phyloP scores from a whole-genome alignment of 2,888 invertebrate species.

The Plagodis pulveraria region DNA sequence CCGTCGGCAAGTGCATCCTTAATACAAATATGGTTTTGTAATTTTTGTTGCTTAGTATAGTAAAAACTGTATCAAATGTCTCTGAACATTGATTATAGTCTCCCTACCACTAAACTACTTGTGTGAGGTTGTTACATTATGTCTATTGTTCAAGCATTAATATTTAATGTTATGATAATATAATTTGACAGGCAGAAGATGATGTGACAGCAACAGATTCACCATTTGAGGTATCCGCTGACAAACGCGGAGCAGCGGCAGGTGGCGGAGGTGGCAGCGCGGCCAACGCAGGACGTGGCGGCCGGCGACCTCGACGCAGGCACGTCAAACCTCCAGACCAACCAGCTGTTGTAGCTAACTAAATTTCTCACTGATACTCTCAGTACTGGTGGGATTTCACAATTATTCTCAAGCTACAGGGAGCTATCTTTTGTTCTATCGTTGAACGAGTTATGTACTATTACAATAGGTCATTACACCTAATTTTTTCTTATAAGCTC shows the following conservation, averaged over 20 bases:
- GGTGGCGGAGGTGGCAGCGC: conserved; percentile 67
- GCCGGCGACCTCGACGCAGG: conserved; percentile 74
- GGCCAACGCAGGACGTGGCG: conserved; percentile 69
- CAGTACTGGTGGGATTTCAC: not conserved
- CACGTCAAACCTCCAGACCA: conserved; percentile 71
- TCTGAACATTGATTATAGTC: not conserved
- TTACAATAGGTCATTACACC: conserved; percentile 7
- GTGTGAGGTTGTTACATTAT: too few relatives aligned
- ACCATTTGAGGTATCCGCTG: conserved; percentile 83
- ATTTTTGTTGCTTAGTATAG: too few relatives aligned
- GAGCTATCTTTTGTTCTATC: conserved; percentile 1
- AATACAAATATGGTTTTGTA: too few relatives aligned
- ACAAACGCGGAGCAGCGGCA: conserved; percentile 84
- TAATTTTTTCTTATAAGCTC: conserved; percentile 4
- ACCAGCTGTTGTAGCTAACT: conserved; percentile 51
- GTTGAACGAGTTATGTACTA: conserved; percentile 7
- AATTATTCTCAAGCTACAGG: conserved; percentile 6
- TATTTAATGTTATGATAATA: not conserved
- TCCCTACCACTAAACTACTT: not conserved
- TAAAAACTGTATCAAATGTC: too few relatives aligned
- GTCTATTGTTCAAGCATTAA: too few relatives aligned
- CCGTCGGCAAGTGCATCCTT: too few relatives aligned
- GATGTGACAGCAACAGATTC: conserved; percentile 83
- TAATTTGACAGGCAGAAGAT: conserved; percentile 56
- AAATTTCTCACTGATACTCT: conserved; percentile 12